A percentile compares a stretch with the other conserved stretches of the same genome.
phyloP scores from a whole-genome alignment of 2,888 invertebrate genomes.

The Perizoma affinitatum region DNA sequence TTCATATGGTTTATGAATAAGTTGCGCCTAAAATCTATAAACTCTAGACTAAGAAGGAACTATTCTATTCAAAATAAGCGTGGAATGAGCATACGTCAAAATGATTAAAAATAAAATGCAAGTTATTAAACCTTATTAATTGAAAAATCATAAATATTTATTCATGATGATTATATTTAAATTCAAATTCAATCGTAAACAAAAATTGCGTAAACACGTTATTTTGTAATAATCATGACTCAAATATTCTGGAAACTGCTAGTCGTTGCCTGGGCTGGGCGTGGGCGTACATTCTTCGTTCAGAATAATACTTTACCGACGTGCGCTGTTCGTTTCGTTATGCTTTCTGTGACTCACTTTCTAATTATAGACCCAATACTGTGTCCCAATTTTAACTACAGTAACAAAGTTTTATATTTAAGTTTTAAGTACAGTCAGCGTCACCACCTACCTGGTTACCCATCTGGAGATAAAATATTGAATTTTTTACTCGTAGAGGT shows the following conservation, averaged over 20 bases:
- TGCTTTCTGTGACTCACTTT: constrained; percentile 72
- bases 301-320: constrained; percentile 70
- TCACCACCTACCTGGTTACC: no score
- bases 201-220: constrained; percentile 22
- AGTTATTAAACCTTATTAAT: no score
- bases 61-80: no score
- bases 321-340: constrained; percentile 58
- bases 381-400: constrained; percentile 62
- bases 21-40: no score
- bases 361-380: constrained; percentile 72
- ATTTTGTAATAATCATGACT: constrained; percentile 33
- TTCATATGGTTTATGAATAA: no score
- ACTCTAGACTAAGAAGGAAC: no score
- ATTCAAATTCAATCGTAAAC: constrained; percentile 21
- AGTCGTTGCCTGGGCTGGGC: constrained; percentile 35
- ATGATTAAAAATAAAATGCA: no score
- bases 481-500: no score
- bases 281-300: constrained; percentile 72
- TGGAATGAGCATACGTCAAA: no score
- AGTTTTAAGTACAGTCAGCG: not conserved
- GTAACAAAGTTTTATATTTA: constrained; percentile 27
- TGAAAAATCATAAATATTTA: no score
- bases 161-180: not conserved
- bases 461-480: no score
- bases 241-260: constrained; percentile 49